phyloP scores from a whole-genome alignment of 2,113 vertebrate genomes.

The Alaudala cheleensis region DNA sequence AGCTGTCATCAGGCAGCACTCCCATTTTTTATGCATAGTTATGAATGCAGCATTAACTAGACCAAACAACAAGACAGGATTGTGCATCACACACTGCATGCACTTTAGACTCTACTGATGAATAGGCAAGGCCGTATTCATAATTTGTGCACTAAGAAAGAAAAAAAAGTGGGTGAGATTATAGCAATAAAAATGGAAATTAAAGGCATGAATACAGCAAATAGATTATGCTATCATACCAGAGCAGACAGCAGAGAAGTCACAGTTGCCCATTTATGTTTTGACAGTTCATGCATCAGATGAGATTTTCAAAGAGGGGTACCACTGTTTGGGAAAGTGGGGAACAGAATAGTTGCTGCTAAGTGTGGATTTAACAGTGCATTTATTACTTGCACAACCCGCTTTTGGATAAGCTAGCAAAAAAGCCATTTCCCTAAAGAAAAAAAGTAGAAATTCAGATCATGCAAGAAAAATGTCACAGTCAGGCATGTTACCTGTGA shows the following conservation, averaged over 20 bases:
- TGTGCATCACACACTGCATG: neutral
- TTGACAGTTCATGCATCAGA: slow-evolving; percentile 32
- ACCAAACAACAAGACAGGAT: neutral
- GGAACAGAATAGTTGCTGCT: neutral
- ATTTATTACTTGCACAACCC: neutral
- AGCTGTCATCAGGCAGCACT: neutral
- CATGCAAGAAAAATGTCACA: neutral
- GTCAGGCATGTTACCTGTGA: neutral
- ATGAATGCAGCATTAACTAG: neutral
- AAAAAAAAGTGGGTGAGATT: neutral
- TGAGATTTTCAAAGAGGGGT: neutral
- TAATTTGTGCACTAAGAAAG: slow-evolving; percentile 1
- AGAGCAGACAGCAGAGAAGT: slow-evolving; percentile 14
- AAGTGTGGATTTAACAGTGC: neutral
- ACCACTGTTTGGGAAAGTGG: neutral
- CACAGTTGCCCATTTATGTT: neutral
- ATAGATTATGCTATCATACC: slow-evolving; percentile 34
- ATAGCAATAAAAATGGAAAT: slow-evolving; percentile 60
- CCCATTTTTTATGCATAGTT: neutral
- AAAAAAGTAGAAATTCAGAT: neutral
- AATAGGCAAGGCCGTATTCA: neutral
- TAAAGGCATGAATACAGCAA: slow-evolving; percentile 10
- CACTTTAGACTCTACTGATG: neutral
- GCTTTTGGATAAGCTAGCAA: neutral
- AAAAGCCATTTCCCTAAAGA: neutral